phyloP scores from a whole-genome alignment of 2,888 invertebrate genomes.

The Steromphala cineraria region DNA sequence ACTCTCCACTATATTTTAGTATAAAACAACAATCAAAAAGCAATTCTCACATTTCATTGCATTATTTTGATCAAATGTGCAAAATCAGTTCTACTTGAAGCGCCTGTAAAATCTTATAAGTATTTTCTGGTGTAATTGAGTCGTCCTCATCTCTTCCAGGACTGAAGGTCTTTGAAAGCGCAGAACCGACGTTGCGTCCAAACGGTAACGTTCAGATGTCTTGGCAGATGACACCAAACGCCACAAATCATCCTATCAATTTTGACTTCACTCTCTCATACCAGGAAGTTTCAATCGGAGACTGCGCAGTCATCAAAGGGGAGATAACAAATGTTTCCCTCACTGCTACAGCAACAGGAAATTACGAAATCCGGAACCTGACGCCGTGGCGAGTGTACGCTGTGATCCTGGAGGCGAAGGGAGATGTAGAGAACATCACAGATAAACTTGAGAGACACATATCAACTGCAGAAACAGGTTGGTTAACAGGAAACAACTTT shows the following conservation, averaged over 20 bases:
- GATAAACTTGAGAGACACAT: not conserved
- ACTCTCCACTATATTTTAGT: too few relatives aligned
- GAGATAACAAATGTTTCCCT: constrained; percentile 25
- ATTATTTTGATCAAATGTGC: too few relatives aligned
- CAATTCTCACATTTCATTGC: too few relatives aligned
- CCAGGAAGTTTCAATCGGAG: constrained; percentile 47
- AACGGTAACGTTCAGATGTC: constrained; percentile 32
- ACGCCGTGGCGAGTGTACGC: constrained; percentile 10
- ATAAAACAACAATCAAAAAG: too few relatives aligned
- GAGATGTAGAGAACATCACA: not conserved
- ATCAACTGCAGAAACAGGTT: constrained; percentile 27
- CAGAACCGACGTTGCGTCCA: not conserved
- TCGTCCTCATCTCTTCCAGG: constrained; percentile 4
- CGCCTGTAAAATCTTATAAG: too few relatives aligned
- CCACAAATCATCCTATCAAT: constrained; percentile 22
- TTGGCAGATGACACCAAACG: constrained; percentile 43
- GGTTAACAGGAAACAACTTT: not conserved
- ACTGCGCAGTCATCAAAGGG: constrained; percentile 44
- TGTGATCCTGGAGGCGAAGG: constrained; percentile 7
- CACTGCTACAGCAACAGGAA: not conserved
- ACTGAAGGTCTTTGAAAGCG: constrained; percentile 25
- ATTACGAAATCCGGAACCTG: not conserved
- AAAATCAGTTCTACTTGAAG: too few relatives aligned
- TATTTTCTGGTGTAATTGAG: too few relatives aligned
- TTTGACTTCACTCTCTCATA: constrained; percentile 48